Evolutionary conservation across 2,797 vertebrate species (phyloP), one percentile per base, ranked within the genome.

Genomic region (Chelonia mydas): DNA sequence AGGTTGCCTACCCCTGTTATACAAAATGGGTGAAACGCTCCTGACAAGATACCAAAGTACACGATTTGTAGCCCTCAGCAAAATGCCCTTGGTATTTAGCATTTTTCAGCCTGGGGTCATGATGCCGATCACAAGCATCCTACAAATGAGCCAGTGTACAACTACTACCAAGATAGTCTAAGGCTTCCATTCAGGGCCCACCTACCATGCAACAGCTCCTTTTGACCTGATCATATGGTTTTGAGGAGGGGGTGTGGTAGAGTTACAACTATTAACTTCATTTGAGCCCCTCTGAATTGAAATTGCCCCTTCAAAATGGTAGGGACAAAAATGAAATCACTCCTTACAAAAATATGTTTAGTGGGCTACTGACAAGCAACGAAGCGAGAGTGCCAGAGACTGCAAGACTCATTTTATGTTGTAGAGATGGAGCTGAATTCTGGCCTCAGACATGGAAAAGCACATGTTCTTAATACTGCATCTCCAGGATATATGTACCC

Each of bases 61-160:
- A 68, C 5, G n/a, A 37, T 68, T 68, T 81, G 51, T 9, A 79
- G 6, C 74, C 81, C 31, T 88, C 65, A 17, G 47, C 61, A 74
- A 82, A 21, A 33, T 86, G 0, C 41, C 21, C 15, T 88, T 1
- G 0, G 21, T 0, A 0, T 3, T 55, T 53, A 78, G 74, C 83
- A 33, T 86, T 82, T 82, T 85, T 81, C 2, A 0, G 83, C 89
- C 28, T 5, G 4, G 33, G 88, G 74, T 65, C 11, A 3, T 11
- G 23, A 83, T 88, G 59, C 83, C 53, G 49, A 51, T 91, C 78
- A 7, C 23, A 28, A 76, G 79, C 21, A 59, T 65, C 59, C 51
- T 90, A 54, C 74, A 23, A 15, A 78, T 86, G 95, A 83, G 3
- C 53, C 74, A 37, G 87, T 92, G 53, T 83, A 8, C 49, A 68